A percentile compares a stretch with the other conserved stretches of the same genome.
Evolutionary conservation across 2,797 vertebrate species (phyloP).

Genomic region (Pitangus sulphuratus): DNA sequence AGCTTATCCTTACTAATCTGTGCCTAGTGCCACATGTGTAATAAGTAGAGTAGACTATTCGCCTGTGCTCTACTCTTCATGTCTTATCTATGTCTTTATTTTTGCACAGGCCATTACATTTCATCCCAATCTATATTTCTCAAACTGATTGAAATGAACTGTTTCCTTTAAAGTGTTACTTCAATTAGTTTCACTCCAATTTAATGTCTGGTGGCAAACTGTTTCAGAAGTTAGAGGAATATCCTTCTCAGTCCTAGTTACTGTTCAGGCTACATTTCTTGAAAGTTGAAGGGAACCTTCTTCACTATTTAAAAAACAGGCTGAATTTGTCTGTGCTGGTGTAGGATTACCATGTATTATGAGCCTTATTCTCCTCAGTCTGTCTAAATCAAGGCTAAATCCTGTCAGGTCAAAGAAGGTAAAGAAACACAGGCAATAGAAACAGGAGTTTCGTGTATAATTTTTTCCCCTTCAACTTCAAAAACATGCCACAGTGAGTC

Average conservation of each 20-base stretch:
- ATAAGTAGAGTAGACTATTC: neutral
- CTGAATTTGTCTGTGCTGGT: neutral
- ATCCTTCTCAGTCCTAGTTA: neutral
- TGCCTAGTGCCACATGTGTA: neutral
- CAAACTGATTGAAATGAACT: neutral
- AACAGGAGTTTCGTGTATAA: neutral
- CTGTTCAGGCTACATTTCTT: neutral
- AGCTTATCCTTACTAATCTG: neutral
- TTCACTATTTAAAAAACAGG: neutral
- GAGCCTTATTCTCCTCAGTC: neutral
- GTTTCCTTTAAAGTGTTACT: neutral
- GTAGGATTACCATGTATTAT: neutral
- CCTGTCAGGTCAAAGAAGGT: neutral
- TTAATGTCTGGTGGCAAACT: neutral
- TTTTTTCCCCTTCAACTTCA: conserved; percentile 1
- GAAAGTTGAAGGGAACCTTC: neutral
- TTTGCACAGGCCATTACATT: neutral
- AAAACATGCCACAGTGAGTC: neutral
- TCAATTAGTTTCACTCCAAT: neutral
- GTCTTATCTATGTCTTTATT: neutral
- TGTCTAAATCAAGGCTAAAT: neutral
- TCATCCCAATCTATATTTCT: neutral
- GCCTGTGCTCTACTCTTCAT: neutral
- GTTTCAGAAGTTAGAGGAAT: neutral
- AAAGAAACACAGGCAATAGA: neutral